Percentiles rank a stretch among this genome's conserved stretches.
Conservation (phyloP, 2,888 invertebrate species). For the Ophion costatus region DNA sequence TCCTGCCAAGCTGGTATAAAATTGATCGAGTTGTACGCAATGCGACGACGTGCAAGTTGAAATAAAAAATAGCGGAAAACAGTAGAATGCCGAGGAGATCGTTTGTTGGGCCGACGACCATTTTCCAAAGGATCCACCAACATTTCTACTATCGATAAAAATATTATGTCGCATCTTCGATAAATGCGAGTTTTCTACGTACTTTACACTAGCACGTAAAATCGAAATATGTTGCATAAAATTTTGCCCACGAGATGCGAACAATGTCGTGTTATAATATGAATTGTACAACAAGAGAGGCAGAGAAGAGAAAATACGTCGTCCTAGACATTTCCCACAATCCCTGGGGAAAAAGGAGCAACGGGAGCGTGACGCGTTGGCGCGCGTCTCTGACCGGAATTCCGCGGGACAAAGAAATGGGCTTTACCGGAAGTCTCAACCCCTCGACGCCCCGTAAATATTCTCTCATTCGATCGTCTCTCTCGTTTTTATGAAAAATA, state of each 20-base stretch:
- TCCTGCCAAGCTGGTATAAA: slow-evolving; percentile 22
- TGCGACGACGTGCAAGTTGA: background rate
- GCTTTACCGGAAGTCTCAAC: slow-evolving; percentile 47
- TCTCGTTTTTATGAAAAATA: slow-evolving; percentile 9
- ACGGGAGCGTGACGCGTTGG: slow-evolving; percentile 53
- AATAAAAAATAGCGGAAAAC: background rate
- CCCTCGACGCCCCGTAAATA: slow-evolving; percentile 5
- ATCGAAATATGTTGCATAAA: background rate
- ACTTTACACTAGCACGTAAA: background rate
- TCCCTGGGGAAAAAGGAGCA: slow-evolving; percentile 32
- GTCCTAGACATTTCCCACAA: slow-evolving; percentile 41
- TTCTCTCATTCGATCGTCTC: slow-evolving; percentile 33
- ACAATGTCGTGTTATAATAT: slow-evolving; percentile 35
- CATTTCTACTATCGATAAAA: background rate
- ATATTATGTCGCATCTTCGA: background rate
- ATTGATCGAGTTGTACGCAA: slow-evolving; percentile 47
- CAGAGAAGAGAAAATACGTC: background rate
- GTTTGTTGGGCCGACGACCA: background rate
- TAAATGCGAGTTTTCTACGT: background rate
- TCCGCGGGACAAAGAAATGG: slow-evolving; percentile 53
- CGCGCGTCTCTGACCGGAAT: slow-evolving; percentile 54
- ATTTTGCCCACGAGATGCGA: background rate
- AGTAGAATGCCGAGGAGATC: background rate
- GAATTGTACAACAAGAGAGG: background rate
- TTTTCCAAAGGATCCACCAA: background rate